Evolutionary conservation across 2,113 vertebrate genomes (phyloP).

Genomic region (Copsychus sechellarum): DNA sequence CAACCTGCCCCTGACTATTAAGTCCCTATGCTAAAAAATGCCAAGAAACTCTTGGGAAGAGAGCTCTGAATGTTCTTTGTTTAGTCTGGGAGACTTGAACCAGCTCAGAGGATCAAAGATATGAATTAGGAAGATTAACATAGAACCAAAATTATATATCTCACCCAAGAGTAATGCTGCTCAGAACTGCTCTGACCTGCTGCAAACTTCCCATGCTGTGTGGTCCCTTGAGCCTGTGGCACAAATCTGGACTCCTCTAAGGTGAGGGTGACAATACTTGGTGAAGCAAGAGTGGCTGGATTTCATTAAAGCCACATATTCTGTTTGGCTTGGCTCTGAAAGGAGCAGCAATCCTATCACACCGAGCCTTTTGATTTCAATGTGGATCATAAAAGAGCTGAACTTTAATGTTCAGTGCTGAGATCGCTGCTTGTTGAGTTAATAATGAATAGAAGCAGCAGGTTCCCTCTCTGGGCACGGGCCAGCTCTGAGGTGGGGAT

Average conservation of each 20-base stretch:
- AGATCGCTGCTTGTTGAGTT: not conserved
- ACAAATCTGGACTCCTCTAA: not conserved
- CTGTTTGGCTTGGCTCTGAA: not conserved
- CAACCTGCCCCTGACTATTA: not conserved
- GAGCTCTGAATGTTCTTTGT: not conserved
- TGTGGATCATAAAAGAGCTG: not conserved
- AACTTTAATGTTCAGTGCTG: not conserved
- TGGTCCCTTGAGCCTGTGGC: not conserved
- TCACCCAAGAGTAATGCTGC: not conserved
- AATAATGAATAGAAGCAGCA: not conserved
- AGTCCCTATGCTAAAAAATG: not conserved
- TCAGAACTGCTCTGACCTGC: not conserved
- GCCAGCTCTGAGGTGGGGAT: not conserved
- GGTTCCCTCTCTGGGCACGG: not conserved
- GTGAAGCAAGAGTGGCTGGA: not conserved
- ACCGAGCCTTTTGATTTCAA: not conserved
- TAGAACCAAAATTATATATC: not conserved
- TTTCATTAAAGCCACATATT: not conserved
- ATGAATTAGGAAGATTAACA: not conserved
- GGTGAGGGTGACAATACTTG: not conserved
- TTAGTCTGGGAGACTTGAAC: not conserved
- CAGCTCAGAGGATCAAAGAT: not conserved
- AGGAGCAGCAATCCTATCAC: not conserved
- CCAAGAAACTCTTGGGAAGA: not conserved
- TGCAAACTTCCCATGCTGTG: not conserved